Evolutionary conservation across 2,797 vertebrate species (phyloP).

Genomic region (Sebastes minor): DNA sequence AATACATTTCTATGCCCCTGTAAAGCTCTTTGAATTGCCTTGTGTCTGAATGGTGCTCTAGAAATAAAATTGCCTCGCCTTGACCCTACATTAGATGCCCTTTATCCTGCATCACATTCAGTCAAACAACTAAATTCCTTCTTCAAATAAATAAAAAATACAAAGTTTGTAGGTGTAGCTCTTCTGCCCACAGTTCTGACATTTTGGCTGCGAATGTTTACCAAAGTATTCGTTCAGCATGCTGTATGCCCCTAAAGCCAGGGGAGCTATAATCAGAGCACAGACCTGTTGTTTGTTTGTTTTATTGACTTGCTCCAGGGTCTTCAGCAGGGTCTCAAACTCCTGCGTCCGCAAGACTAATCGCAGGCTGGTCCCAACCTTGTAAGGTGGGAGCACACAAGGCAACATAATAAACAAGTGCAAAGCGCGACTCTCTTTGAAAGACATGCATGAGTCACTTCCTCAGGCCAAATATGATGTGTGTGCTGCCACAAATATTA

Average conservation of each 20-base stretch:
- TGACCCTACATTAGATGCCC: neutral
- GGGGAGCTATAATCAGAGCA: constrained; percentile 62
- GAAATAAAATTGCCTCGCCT: neutral
- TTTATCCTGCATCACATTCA: neutral
- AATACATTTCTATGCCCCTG: neutral
- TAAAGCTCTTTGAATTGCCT: neutral
- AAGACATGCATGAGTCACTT: constrained; percentile 65
- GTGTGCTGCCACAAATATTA: constrained; percentile 64
- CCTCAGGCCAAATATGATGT: constrained; percentile 65
- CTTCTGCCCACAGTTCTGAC: constrained; percentile 24
- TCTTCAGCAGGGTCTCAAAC: constrained; percentile 57
- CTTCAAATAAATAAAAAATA: neutral
- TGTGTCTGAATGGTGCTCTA: neutral
- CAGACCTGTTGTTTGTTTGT: constrained; percentile 72
- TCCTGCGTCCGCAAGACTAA: constrained; percentile 56
- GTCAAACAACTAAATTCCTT: neutral
- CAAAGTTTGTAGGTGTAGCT: neutral
- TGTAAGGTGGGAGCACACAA: constrained; percentile 44
- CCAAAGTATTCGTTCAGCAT: constrained; percentile 60
- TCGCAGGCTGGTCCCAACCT: constrained; percentile 46
- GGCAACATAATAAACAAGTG: constrained; percentile 66
- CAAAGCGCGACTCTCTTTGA: constrained; percentile 58
- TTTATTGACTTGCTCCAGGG: constrained; percentile 75
- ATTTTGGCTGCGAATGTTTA: constrained; percentile 52
- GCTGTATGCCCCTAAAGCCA: constrained; percentile 45